Base-by-base conservation (phyloP, 2,888 invertebrate species). In the Dione vanillae region DNA sequence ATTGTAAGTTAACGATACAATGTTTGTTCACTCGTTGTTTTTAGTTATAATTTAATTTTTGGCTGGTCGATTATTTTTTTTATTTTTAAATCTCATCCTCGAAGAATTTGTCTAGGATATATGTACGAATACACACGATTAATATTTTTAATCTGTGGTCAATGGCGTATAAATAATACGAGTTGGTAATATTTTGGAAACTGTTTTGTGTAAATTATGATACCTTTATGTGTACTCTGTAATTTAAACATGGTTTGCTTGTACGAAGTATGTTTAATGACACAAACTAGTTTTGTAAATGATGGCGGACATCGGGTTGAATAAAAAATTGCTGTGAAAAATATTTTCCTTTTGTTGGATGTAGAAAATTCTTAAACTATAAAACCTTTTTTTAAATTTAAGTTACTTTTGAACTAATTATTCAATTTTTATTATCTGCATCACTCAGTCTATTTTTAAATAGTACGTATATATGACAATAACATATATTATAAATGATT, bases 21-120 rank as follows among this genome's bases (percentile, higher is more conserved):
- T 82, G 80, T 85, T 87, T 86, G 81, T 80, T 84, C 82, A 82
- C 79, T 83, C 82, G 85, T 90, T 90, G 85, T 85, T 87, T 73
- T 87, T 87, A 85, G 84, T 86, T 87, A 69, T 84, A 82, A 82
- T 83, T 83, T 81, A 81, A 76, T 79, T 80, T 75, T 78, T 80
- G 81, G 79, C 79, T 80, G 81, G 78, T 81, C 82, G 78, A 77
- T 78, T 76, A n/a, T 78, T 77, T 76, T 74, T 78, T 75, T 78
- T 77, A 74, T 76, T 72, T 69, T 75, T 74, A 76, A 74, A 70
- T 71, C 69, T 71, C 52, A 59, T 65, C 68, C 56, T 27, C 19
- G 65, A 49, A 43, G 43, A 62, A 49, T 37, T 41, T 65, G 37
- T 67, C 51, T 56, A 61, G 41, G n/a, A 65, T 65, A 59, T 51